phyloP scores from a whole-genome alignment of 2,797 vertebrate species.

The Alauda arvensis region DNA sequence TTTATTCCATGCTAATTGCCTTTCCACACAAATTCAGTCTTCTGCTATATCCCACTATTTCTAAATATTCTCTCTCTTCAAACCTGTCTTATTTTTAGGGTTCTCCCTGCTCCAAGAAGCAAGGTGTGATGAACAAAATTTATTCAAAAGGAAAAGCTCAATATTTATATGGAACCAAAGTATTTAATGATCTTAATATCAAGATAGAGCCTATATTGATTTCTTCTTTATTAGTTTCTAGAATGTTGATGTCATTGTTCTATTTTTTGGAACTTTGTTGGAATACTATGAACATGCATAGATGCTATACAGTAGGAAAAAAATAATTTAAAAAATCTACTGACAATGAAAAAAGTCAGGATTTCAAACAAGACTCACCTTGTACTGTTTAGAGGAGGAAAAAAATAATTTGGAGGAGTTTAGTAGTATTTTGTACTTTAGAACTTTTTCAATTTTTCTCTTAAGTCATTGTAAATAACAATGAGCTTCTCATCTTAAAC shows the following conservation, averaged over 20 bases:
- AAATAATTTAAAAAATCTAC: not conserved
- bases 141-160: not conserved
- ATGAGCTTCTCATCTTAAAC: not conserved
- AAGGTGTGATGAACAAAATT: not conserved
- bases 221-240: not conserved
- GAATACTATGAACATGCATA: not conserved
- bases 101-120: not conserved
- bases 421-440: not conserved
- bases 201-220: not conserved
- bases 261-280: not conserved
- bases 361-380: not conserved
- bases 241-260: not conserved
- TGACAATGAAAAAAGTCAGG: rapidly evolving
- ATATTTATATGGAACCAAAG: rapidly evolving
- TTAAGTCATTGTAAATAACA: not conserved
- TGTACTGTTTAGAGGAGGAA: not conserved
- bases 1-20: not conserved
- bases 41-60: not conserved
- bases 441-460: not conserved
- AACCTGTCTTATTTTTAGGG: not conserved
- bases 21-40: not conserved
- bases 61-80: not conserved
- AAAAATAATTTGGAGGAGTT: rapidly evolving
- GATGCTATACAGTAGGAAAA: not conserved
- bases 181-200: not conserved